Evolutionary conservation across 2,888 invertebrate genomes (phyloP), one percentile per base, ranked within the genome.

Genomic region (Tetramorium bicarinatum): DNA sequence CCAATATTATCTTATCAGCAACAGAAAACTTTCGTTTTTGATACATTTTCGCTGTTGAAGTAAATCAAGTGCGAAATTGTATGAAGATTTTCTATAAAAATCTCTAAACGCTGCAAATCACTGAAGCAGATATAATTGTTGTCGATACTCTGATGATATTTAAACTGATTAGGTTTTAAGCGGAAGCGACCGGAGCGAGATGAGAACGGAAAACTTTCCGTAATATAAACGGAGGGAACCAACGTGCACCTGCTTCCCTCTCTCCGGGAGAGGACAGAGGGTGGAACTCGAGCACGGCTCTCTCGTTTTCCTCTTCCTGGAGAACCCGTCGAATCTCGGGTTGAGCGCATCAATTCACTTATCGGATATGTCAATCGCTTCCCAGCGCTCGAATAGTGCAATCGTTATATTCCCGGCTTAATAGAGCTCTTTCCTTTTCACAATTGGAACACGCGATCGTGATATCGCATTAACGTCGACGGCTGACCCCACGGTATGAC

Each of bases 131-230:
- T 52, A 18, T 4, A 38, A 72, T 41, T 72, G 25, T 0, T 8
- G 21, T 1, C 38, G 11, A n/a, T 52, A 21, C 9, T 29, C 11
- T 0, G 21, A 3, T n/a, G 18, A 29, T 29, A 41, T 49, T 64
- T 64, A 64, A 64, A 34, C 7, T 34, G 44, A 47, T 64, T 13
- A 47, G 34, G 15, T 21, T 41, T 77, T 29, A 15, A 77, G 15
- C 15, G 38, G 15, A 21, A 69, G 41, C 29, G 29, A n/a, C 8
- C 25, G 21, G n/a, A 9, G 8, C 6, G 80, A 82, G 79, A 81
- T 84, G 87, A 81, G 85, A 83, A 74, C 84, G 72, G 77, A 54
- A 77, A 69, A 72, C 29, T 38, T n/a, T 25, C 29, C 66, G 44
- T 34, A n/a, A 11, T 49, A 75, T 62, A 75, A 75, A 41, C 21